Evolutionary conservation across 1,140 invertebrate species (phyloP), one percentile per base, ranked within the genome.

Genomic region (Medauroidea extradentata): DNA sequence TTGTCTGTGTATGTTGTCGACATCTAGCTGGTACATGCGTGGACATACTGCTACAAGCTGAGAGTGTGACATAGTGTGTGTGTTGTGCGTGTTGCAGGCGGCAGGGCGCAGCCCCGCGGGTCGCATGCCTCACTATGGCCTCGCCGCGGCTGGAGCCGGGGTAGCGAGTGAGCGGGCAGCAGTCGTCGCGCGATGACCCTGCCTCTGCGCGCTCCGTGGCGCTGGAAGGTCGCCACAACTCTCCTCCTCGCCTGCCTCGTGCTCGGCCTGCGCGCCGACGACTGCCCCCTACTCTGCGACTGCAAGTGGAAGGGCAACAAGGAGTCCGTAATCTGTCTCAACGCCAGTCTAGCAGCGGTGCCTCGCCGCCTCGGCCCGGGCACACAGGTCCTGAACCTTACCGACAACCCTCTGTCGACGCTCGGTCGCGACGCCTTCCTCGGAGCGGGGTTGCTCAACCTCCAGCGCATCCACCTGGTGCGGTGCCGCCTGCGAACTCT

Each of bases 281-380:
- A 83, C 63, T 89, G 87, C 71, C 86, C 86, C 24, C 78, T 78
- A 48, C 78, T 83, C 61, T 92, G 90, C 76, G 86, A 90, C 71
- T 91, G 90, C 76, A 90, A 90, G 72, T 92, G 90, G 90, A 88
- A 89, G 70, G 85, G 83, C 68, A 89, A 89, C 62, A 92, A 92
- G 74, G 87, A 90, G 73, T 88, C 87, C 25, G 89, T 87, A 42
- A 79, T 88, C 59, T 93, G 89, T 75, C 77, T 81, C 53, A 83
- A 83, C 68, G 84, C 85, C 54, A 87, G 87, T 65, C 79, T 92
- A 52, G 82, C 81, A 48, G 76, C 78, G 61, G 79, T 92, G 42
- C 90, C 89, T 4, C 69, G 73, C 18, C 80, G 82, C 50, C 77
- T 92, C 39, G 86, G 88, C 65, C 78, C 83, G 42, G 87, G 85